These are phyloP conservation scores for Bucorvus abyssinicus DNA, from an alignment of 2,797 vertebrate species.

Conservation along the genomic window DNA sequence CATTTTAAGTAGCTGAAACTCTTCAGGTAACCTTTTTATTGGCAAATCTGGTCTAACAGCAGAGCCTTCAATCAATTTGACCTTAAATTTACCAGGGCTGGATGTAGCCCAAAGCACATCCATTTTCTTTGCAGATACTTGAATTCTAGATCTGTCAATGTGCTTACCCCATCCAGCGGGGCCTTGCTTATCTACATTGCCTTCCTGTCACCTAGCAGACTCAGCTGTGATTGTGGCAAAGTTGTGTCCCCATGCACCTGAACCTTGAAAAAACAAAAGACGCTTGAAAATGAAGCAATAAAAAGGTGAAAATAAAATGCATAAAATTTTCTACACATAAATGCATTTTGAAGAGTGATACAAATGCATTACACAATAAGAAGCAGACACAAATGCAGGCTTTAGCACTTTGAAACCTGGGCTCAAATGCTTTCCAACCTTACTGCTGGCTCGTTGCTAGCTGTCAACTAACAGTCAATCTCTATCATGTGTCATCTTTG, in stretches of 20 bases:
- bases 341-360: background rate
- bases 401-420: background rate
- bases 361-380: background rate
- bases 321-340: background rate
- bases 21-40: background rate
- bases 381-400: background rate
- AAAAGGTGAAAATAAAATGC: background rate
- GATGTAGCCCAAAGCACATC: background rate
- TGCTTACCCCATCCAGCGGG: background rate
- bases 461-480: background rate
- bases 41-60: background rate
- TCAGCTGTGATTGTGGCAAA: background rate
- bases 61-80: background rate
- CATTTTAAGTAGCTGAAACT: background rate
- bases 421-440: background rate
- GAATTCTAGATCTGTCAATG: background rate
- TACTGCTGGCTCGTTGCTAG: background rate
- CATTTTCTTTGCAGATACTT: background rate
- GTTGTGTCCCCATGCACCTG: background rate
- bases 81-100: background rate
- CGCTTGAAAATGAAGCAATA: background rate
- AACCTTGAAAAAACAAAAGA: background rate
- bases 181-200: background rate
- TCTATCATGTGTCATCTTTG: background rate
- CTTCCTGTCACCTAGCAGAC: background rate